A percentile compares a stretch with the other conserved stretches of the same genome.
These are phyloP conservation scores for Manduca sexta DNA, from an alignment of 1,140 invertebrate genomes.

Conservation along the genomic window DNA sequence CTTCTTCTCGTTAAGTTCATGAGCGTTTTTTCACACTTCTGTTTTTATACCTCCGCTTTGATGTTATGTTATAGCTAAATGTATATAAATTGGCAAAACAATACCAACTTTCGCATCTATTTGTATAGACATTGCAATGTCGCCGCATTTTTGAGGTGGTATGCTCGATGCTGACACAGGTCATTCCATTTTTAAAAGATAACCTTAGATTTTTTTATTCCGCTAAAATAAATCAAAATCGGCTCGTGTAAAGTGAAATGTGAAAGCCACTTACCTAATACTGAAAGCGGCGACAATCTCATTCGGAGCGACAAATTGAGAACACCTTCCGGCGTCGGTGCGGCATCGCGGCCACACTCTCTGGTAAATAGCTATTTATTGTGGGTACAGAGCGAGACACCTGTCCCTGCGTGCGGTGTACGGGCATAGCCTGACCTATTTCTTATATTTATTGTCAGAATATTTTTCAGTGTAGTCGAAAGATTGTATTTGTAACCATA, in stretches of 20 bases:
- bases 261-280: slow-evolving; percentile 61
- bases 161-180: too few species aligned
- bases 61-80: too few species aligned
- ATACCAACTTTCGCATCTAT: too few species aligned
- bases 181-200: too few species aligned
- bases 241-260: slow-evolving; percentile 51
- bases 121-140: too few species aligned
- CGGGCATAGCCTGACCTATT: slow-evolving; percentile 1
- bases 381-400: slow-evolving; percentile 39
- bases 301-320: slow-evolving; percentile 63
- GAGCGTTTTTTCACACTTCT: too few species aligned
- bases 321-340: slow-evolving; percentile 48
- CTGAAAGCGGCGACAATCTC: slow-evolving; percentile 62
- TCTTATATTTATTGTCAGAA: neutral
- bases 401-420: slow-evolving; percentile 36
- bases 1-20: too few species aligned
- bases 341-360: slow-evolving; percentile 29
- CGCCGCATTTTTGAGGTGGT: too few species aligned
- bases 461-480: too few species aligned
- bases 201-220: neutral
- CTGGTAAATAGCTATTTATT: slow-evolving; percentile 63
- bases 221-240: slow-evolving; percentile 16
- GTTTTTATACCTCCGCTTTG: too few species aligned
- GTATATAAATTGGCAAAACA: too few species aligned
- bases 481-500: too few species aligned